Evolutionary conservation across 2,888 invertebrate species (phyloP), one percentile per base, ranked within the genome.

Genomic region (Diplazon laetatorius): DNA sequence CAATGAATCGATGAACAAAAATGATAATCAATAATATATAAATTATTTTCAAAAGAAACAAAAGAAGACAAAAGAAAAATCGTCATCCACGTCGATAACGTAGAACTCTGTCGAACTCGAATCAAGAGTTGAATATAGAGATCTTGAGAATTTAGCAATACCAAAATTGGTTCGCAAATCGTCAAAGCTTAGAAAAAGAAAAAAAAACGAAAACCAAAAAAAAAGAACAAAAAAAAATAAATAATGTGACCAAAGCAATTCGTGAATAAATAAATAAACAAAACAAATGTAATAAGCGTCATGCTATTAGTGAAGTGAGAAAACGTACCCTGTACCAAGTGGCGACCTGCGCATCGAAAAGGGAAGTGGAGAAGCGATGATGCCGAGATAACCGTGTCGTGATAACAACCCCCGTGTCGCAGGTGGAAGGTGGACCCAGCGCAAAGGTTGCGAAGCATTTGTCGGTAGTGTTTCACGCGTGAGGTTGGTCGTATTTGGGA

Each of bases 241-340:
- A 30, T n/a, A n/a, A n/a, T 18, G 10, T 25, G n/a, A 44, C 22
- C 22, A 72, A 12, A 72, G 14, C n/a, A 6, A 55, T 0, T 30
- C n/a, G 65, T 39, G 57, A 60, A 16, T 9, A 65, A 72, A 66
- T 14, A 59, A 46, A 30, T 6, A 39, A 16, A 14, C 25, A 52
- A 75, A 14, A 78, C 75, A 50, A 78, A 59, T 76, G 52, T 55
- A 76, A 71, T n/a, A 82, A 83, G 85, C 85, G n/a, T 85, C 89
- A 90, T 89, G 89, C 89, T 89, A 90, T 90, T 90, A 91, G 90
- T 90, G 87, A 88, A 88, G 88, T 89, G 88, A 88, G 88, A 82
- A 80, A 93, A 96, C 96, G 93, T 96, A 96, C 96, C 96, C 96
- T 95, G 94, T 95, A 96, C 96, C 96, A 96, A 93, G 95, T 95